These are phyloP conservation scores for Ectropis grisescens DNA, from an alignment of 1,140 invertebrate genomes.

Conservation along the genomic window DNA sequence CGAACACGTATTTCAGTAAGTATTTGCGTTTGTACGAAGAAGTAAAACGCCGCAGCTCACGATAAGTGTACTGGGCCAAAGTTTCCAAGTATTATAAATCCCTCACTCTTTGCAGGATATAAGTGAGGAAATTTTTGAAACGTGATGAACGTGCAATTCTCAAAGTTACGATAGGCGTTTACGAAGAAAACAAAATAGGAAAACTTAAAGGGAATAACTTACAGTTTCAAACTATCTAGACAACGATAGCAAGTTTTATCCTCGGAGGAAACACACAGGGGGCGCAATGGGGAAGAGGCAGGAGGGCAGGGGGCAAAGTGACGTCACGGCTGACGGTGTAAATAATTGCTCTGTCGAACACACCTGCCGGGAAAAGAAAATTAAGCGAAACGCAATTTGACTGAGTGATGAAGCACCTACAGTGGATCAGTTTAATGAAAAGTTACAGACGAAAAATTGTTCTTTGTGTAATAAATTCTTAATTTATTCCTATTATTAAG, in stretches of 20 bases:
- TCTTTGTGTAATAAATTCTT: slow-evolving; percentile 49
- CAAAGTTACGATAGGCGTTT: slow-evolving; percentile 20
- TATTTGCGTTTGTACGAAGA: too few relatives aligned
- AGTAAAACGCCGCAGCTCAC: too few relatives aligned
- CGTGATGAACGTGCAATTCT: slow-evolving; percentile 18
- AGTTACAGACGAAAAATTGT: slow-evolving; percentile 60
- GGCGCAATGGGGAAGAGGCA: slow-evolving; percentile 19
- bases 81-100: too few relatives aligned
- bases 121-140: too few relatives aligned
- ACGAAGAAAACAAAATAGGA: slow-evolving; percentile 23
- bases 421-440: slow-evolving; percentile 65
- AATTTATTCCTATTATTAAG: slow-evolving; percentile 55
- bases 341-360: slow-evolving; percentile 70
- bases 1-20: too few relatives aligned
- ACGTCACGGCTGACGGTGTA: slow-evolving; percentile 60
- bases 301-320: slow-evolving; percentile 25
- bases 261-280: slow-evolving; percentile 28
- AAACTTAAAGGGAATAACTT: slow-evolving; percentile 29
- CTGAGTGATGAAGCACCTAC: slow-evolving; percentile 66
- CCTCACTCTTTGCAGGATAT: too few relatives aligned
- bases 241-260: slow-evolving; percentile 40
- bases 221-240: slow-evolving; percentile 45
- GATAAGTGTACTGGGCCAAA: too few relatives aligned
- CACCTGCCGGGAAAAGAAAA: slow-evolving; percentile 68
- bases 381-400: slow-evolving; percentile 69